Evolutionary conservation across 2,113 vertebrate species (phyloP), one percentile per base, ranked within the genome.

Genomic region (Eptatretus burgeri): DNA sequence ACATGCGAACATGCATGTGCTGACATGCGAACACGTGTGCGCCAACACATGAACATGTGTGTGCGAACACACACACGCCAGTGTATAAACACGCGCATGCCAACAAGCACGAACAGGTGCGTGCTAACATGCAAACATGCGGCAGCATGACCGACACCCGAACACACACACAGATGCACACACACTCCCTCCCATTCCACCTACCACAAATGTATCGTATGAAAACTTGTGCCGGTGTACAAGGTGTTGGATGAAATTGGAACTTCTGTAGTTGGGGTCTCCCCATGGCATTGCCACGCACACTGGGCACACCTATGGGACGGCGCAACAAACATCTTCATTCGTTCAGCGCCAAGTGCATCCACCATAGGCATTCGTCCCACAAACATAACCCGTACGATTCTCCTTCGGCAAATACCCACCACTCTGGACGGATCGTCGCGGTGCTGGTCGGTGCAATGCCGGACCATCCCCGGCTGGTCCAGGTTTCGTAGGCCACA

Each of bases 211-310:
- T 11, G 91, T 98, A 67, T 98, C 91, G 1, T 98, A 96, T 0
- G 86, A 89, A 66, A 98, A 95, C 18, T 78, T 83, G 65, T 98
- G 91, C 51, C 89, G 79, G 62, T 86, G 78, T 64, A 84, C 83
- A 70, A 98, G 75, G 68, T 98, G 91, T 73, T 93, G 82, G 70
- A 93, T 85, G 76, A 98, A 98, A 74, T 94, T 85, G 1, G 84
- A 74, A 49, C 91, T 98, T 72, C 79, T 80, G 73, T 94, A 98
- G 66, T 76, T 83, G 2, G 89, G 85, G 71, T 94, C 87, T 62
- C 91, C 91, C 91, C 91, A 98, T 0, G 91, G 91, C 91, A 98
- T 94, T 0, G 89, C 88, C 74, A 83, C 86, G 77, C 89, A 98
- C 69, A 98, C 91, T 1, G 89, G 89, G 70, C 91, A 98, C 60